Percentiles rank a stretch among this genome's conserved stretches.
These are phyloP conservation scores for Zophobas atratus DNA, from an alignment of 1,140 invertebrate genomes.

Conservation along the genomic window DNA sequence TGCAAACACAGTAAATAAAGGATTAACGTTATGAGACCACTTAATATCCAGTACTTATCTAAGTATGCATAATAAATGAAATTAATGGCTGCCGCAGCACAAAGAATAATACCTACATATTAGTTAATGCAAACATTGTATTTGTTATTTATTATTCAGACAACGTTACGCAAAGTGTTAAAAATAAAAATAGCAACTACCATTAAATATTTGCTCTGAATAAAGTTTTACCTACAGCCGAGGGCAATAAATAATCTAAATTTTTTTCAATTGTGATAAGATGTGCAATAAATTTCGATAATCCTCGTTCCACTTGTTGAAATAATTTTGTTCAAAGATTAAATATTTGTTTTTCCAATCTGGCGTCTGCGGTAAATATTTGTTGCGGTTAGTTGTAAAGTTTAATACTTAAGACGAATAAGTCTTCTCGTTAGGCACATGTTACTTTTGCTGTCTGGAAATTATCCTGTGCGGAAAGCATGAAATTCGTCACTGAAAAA, in stretches of 20 bases:
- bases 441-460: background rate
- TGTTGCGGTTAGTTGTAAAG: background rate
- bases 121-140: background rate
- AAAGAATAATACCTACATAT: background rate
- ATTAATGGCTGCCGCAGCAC: conserved; percentile 2
- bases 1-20: background rate
- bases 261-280: conserved; percentile 1
- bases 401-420: background rate
- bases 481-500: conserved; percentile 27
- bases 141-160: conserved; percentile 6
- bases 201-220: conserved; percentile 11
- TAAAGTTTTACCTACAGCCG: background rate
- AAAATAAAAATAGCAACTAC: background rate
- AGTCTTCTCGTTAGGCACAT: conserved; percentile 17
- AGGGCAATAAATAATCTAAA: background rate
- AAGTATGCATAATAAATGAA: conserved; percentile 14
- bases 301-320: background rate
- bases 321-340: background rate
- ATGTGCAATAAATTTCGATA: background rate
- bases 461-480: conserved; percentile 40
- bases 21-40: background rate
- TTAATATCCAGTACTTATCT: conserved; percentile 3
- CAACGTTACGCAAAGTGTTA: conserved; percentile 7
- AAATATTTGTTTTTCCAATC: background rate
- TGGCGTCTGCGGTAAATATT: background rate